Base-by-base conservation (phyloP, 1,140 invertebrate genomes). In the Drosophila miranda region DNA sequence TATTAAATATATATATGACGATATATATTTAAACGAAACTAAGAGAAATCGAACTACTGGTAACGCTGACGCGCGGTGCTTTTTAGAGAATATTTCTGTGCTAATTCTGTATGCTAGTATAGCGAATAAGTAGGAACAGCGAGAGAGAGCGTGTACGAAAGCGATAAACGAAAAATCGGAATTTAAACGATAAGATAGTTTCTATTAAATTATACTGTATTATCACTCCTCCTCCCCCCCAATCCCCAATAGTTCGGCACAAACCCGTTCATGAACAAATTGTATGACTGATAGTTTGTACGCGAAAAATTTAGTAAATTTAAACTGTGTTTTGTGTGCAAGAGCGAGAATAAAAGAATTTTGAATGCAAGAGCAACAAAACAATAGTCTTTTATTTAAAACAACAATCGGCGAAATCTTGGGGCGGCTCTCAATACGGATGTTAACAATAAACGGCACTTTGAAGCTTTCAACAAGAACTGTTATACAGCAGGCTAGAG, bases 221-320 rank as follows among this genome's bases (percentile, higher is more conserved):
- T 63, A 63, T 41, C 44, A 60, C 30, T 28, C 21, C 42, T 23
- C 38, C n/a, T n/a, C n/a, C n/a, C 41, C 44, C 69, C 28, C 28
- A 82, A 70, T 73, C 61, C 69, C 73, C 11, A 56, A 66, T 73
- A 56, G 59, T 76, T 67, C 60, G 72, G 72, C 63, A 66, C 75
- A 70, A 78, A 38, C 34, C 56, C 78, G 78, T 74, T 81, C 54
- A 68, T 63, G 78, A 79, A 52, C 48, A 70, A 75, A 57, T 74
- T 83, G 87, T 87, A 89, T 89, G 87, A 89, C 87, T 89, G 87
- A 89, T 89, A 89, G 87, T 66, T 89, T 89, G 87, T 89, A 89
- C 87, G 87, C 44, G 73, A 78, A 63, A 86, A 73, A 66, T 69
- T 68, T 75, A 81, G 66, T 52, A 81, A 86, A 70, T 86, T 76